Conservation (phyloP, 2,113 vertebrate genomes). For the Origma solitaria region DNA sequence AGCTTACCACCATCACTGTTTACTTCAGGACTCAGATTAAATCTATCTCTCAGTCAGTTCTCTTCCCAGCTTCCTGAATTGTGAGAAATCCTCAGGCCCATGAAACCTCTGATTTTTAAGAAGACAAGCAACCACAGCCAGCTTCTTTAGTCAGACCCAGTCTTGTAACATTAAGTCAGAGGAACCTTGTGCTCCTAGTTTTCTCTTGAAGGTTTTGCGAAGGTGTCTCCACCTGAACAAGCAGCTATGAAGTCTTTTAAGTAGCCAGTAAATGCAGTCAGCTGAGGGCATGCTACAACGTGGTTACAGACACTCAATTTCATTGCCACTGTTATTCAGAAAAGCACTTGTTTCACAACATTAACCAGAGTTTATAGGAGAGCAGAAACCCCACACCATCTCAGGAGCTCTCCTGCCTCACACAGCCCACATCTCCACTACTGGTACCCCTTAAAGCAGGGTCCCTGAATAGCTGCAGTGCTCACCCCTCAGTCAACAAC, state of each 20-base stretch:
- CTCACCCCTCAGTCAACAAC: background rate
- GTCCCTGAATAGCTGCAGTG: too few species aligned
- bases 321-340: background rate
- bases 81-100: background rate
- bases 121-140: background rate
- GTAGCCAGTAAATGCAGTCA: background rate
- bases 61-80: background rate
- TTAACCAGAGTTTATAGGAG: background rate
- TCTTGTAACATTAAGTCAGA: background rate
- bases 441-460: accelerated
- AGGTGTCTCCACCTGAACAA: background rate
- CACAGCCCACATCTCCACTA: background rate
- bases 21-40: background rate
- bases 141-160: background rate
- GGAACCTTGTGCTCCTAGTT: background rate
- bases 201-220: background rate
- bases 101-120: background rate
- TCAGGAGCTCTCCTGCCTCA: background rate
- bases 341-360: background rate
- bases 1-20: background rate
- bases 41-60: background rate
- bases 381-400: background rate
- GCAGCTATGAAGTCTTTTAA: background rate
- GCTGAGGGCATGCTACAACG: accelerated
- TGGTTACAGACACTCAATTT: background rate